Conservation (phyloP, 2,888 invertebrate genomes). For the Busseola fusca region DNA sequence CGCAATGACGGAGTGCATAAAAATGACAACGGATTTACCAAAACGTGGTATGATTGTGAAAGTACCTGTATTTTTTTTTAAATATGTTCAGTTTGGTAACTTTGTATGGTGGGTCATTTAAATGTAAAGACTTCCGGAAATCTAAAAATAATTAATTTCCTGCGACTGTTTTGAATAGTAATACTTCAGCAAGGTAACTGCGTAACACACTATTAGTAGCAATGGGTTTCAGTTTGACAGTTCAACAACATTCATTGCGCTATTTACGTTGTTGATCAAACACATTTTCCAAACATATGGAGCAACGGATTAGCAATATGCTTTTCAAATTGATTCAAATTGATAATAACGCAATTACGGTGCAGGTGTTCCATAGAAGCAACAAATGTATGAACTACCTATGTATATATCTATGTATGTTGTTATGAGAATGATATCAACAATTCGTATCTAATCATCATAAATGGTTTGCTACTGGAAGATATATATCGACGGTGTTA, state of each 20-base stretch:
- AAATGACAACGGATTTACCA: constrained; percentile 21
- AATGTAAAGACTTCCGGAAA: constrained; percentile 31
- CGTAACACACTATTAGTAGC: too few species aligned
- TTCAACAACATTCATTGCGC: too few species aligned
- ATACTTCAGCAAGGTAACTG: not conserved
- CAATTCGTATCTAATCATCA: constrained; percentile 20
- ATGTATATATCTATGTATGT: too few species aligned
- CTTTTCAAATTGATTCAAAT: too few species aligned
- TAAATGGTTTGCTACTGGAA: constrained; percentile 27
- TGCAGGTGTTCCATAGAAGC: not conserved
- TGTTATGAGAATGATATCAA: constrained; percentile 40
- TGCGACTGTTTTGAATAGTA: not conserved
- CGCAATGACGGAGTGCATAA: constrained; percentile 28
- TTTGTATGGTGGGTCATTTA: constrained; percentile 18
- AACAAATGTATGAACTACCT: not conserved
- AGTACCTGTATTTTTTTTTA: not conserved
- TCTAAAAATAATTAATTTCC: constrained; percentile 2
- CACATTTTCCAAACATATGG: too few species aligned
- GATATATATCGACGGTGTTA: constrained; percentile 3
- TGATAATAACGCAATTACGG: too few species aligned
- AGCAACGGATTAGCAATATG: too few species aligned
- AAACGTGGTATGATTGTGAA: constrained; percentile 40
- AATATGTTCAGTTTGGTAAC: constrained; percentile 6
- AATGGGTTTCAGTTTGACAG: too few species aligned
- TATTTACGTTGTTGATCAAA: too few species aligned